Evolutionary conservation across 2,888 invertebrate genomes (phyloP).

Genomic region (Tiphia femorata): DNA sequence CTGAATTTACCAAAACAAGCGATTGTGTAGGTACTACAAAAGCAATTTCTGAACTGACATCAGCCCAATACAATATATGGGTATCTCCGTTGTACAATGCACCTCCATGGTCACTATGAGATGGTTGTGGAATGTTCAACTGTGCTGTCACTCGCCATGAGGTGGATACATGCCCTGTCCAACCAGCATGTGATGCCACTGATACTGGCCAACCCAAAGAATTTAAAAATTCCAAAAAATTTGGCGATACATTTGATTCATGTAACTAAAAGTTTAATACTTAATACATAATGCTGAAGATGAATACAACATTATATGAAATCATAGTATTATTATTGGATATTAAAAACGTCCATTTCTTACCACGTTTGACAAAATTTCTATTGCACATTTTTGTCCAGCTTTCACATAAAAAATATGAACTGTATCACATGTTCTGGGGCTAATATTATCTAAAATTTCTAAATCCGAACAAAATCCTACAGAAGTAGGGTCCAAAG

Average conservation of each 20-base stretch:
- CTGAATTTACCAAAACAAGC: constrained; percentile 41
- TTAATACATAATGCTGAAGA: background rate
- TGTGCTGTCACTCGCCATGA: constrained; percentile 78
- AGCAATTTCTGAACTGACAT: constrained; percentile 93
- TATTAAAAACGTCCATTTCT: constrained; percentile 32
- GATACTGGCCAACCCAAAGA: constrained; percentile 90
- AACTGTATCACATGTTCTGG: constrained; percentile 90
- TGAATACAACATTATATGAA: background rate
- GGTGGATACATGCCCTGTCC: constrained; percentile 92
- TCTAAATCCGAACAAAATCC: constrained; percentile 87
- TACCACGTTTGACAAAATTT: constrained; percentile 86
- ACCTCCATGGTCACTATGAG: constrained; percentile 73
- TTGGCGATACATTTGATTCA: constrained; percentile 68
- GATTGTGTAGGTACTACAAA: constrained; percentile 86
- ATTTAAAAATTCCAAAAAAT: constrained; percentile 73
- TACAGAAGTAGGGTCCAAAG: constrained; percentile 78
- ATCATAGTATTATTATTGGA: background rate
- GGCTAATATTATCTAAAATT: constrained; percentile 86
- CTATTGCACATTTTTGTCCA: constrained; percentile 82
- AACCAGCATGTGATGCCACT: constrained; percentile 89
- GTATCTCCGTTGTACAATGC: constrained; percentile 85
- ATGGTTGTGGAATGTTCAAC: constrained; percentile 43
- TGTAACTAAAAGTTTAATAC: constrained; percentile 53
- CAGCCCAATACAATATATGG: constrained; percentile 94
- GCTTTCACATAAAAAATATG: constrained; percentile 94